Conservation (phyloP, 2,888 invertebrate species). For the Epinotia demarniana region DNA sequence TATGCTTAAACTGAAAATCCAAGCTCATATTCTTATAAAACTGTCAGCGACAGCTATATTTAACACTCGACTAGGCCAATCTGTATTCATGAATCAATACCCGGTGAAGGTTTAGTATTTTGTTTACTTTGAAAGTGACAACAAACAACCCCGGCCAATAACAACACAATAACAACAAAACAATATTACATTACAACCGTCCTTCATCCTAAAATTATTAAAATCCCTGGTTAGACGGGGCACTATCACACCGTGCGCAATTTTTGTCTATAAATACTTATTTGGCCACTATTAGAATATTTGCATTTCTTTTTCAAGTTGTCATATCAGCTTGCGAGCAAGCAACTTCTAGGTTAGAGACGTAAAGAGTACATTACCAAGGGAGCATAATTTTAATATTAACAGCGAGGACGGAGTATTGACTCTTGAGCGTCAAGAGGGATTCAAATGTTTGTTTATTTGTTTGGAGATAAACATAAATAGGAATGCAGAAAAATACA, state of each 20-base stretch:
- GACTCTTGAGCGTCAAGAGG: too few species aligned
- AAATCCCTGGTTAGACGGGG: slow-evolving; percentile 15
- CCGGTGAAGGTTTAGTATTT: slow-evolving; percentile 36
- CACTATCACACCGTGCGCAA: neutral
- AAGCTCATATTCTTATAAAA: neutral
- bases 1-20: too few species aligned
- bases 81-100: slow-evolving; percentile 38
- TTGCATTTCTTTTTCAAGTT: too few species aligned
- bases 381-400: too few species aligned
- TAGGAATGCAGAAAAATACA: too few species aligned
- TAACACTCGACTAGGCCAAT: neutral
- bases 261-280: neutral
- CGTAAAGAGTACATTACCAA: too few species aligned
- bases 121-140: slow-evolving; percentile 40
- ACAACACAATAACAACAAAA: slow-evolving; percentile 43
- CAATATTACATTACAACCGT: slow-evolving; percentile 31
- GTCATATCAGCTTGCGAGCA: too few species aligned
- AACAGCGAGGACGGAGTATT: too few species aligned
- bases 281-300: too few species aligned
- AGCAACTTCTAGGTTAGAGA: too few species aligned
- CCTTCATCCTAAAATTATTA: slow-evolving; percentile 28
- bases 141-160: slow-evolving; percentile 40
- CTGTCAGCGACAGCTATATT: neutral
- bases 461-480: too few species aligned
- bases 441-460: too few species aligned